Conservation (phyloP, 2,797 vertebrate species). For the Argya squamiceps region DNA sequence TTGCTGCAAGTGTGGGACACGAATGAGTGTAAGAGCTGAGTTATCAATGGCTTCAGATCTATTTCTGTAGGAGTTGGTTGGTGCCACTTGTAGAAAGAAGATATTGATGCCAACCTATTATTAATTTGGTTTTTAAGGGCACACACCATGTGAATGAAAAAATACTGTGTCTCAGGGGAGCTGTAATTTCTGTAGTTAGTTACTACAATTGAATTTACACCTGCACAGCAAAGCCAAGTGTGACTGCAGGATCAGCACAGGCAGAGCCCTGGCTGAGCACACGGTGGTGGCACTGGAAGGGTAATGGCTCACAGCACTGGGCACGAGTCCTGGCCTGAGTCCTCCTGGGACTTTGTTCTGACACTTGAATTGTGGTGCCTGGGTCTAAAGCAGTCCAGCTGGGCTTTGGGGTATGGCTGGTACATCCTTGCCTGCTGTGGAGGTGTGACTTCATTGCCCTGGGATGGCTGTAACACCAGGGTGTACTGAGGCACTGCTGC, state of each 20-base stretch:
- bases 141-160: neutral
- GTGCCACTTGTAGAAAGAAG: neutral
- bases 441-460: neutral
- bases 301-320: neutral
- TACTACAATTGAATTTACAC: neutral
- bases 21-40: rapidly evolving
- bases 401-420: neutral
- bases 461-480: rapidly evolving
- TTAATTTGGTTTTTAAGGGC: neutral
- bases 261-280: neutral
- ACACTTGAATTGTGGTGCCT: neutral
- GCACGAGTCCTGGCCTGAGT: neutral
- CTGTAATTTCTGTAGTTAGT: neutral
- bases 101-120: neutral
- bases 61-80: neutral
- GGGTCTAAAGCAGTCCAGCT: neutral
- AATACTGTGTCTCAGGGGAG: neutral
- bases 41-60: neutral
- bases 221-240: neutral
- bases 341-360: neutral
- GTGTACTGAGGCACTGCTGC: rapidly evolving
- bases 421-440: neutral
- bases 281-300: neutral
- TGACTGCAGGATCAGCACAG: neutral
- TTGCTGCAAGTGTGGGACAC: neutral